phyloP scores from a whole-genome alignment of 1,140 invertebrate species.

The Helicoverpa armigera region DNA sequence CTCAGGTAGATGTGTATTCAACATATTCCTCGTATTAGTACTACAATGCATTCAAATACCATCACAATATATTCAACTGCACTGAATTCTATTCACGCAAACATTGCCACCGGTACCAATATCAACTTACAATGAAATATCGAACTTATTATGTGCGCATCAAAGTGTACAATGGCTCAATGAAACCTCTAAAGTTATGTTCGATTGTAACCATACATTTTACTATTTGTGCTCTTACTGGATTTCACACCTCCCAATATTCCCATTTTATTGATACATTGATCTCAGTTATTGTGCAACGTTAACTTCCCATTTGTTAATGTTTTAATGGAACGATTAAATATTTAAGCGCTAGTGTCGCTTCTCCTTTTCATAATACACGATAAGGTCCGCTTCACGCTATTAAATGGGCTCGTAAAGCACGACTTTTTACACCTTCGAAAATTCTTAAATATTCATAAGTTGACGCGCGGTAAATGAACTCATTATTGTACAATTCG shows the following conservation, averaged over 20 bases:
- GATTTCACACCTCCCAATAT: constrained; percentile 58
- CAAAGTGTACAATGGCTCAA: constrained; percentile 15
- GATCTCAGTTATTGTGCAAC: constrained; percentile 44
- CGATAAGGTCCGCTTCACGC: constrained; percentile 52
- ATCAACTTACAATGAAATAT: constrained; percentile 34
- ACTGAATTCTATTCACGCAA: constrained; percentile 57
- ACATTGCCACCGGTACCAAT: constrained; percentile 7
- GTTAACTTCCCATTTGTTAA: constrained; percentile 23
- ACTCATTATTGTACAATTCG: constrained; percentile 76
- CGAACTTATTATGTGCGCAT: neutral
- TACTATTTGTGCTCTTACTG: constrained; percentile 51
- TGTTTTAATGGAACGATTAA: constrained; percentile 47
- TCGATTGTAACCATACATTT: constrained; percentile 12
- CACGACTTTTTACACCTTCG: constrained; percentile 65
- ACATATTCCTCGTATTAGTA: constrained; percentile 63
- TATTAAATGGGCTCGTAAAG: constrained; percentile 68
- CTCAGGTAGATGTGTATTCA: constrained; percentile 77
- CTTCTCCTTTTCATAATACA: constrained; percentile 29
- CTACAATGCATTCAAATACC: constrained; percentile 66
- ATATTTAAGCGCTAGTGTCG: constrained; percentile 31
- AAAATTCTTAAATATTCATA: constrained; percentile 79
- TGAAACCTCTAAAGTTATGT: constrained; percentile 33
- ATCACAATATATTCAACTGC: constrained; percentile 70
- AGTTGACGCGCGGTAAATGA: constrained; percentile 70
- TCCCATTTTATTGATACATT: constrained; percentile 37